Evolutionary conservation across 2,113 vertebrate species (phyloP).

Genomic region (Xenopus tropicalis): UCB_Xtro_10.0 CM004443.2:79460001-79460500

Average conservation of each 20-base stretch:
- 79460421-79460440: too few species aligned
- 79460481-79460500: too few species aligned
- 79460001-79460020: too few species aligned
- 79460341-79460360: too few species aligned
- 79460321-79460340: too few species aligned
- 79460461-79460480: too few species aligned
- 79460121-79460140: slow-evolving; percentile 86
- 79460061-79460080: slow-evolving; percentile 97
- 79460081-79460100: slow-evolving; percentile 96
- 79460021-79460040: too few species aligned
- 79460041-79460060: slow-evolving; percentile 56
- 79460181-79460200: not conserved
- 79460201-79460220: not conserved
- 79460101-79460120: slow-evolving; percentile 93
- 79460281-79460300: slow-evolving; percentile 31
- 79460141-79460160: not conserved
- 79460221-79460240: not conserved
- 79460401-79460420: too few species aligned
- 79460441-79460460: too few species aligned
- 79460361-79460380: too few species aligned
- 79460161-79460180: not conserved
- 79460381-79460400: too few species aligned
- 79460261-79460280: slow-evolving; percentile 18
- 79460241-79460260: not conserved
- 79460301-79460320: not conserved